phyloP scores from a whole-genome alignment of 2,113 vertebrate species.

The Paedocypris sp. region DNA sequence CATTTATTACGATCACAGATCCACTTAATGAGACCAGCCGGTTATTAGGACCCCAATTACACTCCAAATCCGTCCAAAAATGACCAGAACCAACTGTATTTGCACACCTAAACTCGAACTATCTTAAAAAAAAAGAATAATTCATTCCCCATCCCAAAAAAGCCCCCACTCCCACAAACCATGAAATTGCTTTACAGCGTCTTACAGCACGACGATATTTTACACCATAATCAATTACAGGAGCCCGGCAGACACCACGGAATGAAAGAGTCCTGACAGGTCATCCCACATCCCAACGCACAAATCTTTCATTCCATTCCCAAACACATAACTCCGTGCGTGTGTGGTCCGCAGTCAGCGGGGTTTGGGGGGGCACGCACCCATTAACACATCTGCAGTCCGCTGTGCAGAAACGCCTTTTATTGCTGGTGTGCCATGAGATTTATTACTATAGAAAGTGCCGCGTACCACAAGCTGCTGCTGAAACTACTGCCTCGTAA shows the following conservation, averaged over 20 bases:
- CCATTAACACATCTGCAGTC: constrained; percentile 9
- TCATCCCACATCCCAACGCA: neutral
- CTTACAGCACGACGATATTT: too few species aligned
- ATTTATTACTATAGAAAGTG: constrained; percentile 9
- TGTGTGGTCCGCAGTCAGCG: neutral
- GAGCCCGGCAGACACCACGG: neutral
- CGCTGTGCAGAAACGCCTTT: neutral
- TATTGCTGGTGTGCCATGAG: neutral
- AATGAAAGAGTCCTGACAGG: neutral
- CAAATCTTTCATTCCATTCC: neutral
- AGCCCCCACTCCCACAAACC: too few species aligned
- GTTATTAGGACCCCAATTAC: too few species aligned
- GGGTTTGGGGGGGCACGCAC: neutral
- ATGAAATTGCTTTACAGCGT: too few species aligned
- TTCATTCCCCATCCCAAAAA: too few species aligned
- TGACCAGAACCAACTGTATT: too few species aligned
- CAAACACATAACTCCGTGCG: neutral
- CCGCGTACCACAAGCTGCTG: neutral
- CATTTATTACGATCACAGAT: too few species aligned
- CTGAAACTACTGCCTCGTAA: constrained; percentile 16
- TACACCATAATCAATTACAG: neutral
- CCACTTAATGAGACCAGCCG: too few species aligned
- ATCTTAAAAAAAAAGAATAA: too few species aligned
- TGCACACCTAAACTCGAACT: too few species aligned
- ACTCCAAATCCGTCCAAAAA: too few species aligned